A percentile compares a stretch with the other conserved stretches of the same genome.
phyloP scores from a whole-genome alignment of 2,797 vertebrate genomes.

The Hemitrygon akajei region DNA sequence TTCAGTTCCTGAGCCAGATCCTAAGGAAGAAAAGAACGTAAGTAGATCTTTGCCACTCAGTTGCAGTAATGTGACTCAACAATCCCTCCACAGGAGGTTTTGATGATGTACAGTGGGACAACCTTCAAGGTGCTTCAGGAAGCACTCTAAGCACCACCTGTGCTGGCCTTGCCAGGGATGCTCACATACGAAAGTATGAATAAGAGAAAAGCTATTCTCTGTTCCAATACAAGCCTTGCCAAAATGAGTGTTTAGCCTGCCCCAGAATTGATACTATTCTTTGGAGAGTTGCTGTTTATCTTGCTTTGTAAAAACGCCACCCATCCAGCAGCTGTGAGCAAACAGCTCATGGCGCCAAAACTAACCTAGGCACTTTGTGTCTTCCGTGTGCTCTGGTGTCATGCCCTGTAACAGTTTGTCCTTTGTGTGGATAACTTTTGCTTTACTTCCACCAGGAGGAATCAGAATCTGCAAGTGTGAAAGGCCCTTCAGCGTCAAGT shows the following conservation, averaged over 20 bases:
- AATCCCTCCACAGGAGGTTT: neutral
- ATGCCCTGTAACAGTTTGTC: no score
- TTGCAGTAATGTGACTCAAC: neutral
- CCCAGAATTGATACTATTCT: no score
- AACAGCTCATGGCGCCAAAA: neutral
- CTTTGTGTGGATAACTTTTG: constrained; percentile 37
- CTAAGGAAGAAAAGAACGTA: constrained; percentile 77
- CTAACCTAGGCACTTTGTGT: no score
- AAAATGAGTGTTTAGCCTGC: neutral
- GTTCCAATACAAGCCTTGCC: neutral
- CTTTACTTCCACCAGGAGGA: constrained; percentile 71
- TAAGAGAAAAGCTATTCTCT: no score
- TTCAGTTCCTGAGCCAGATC: constrained; percentile 82
- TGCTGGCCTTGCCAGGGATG: no score
- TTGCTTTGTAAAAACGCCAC: no score
- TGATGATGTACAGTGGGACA: no score
- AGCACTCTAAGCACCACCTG: neutral
- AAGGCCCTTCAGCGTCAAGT: constrained; percentile 77
- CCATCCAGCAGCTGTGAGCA: neutral
- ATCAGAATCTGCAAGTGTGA: constrained; percentile 69
- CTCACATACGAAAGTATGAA: no score
- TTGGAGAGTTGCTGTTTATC: neutral
- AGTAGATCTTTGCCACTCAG: constrained; percentile 51
- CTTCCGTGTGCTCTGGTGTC: neutral
- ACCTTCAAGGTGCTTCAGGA: neutral